Conservation (phyloP, 2,888 invertebrate species). For the Cheilosia impressa region DNA sequence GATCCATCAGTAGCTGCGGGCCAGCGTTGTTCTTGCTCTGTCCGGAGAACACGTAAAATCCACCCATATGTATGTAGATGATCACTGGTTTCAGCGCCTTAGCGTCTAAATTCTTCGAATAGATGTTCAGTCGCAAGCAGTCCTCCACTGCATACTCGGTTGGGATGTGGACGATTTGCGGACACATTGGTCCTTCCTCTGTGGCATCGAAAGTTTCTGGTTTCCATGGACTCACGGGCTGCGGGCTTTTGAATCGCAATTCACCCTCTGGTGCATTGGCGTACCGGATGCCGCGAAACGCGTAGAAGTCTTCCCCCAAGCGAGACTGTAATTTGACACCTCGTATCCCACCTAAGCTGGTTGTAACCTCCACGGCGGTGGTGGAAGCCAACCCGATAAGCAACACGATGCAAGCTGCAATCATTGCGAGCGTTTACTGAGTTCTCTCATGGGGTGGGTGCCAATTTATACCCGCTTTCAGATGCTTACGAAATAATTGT, state of each 20-base stretch:
- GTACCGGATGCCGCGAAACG: slow-evolving; percentile 82
- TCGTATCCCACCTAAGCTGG: slow-evolving; percentile 79
- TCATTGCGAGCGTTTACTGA: slow-evolving; percentile 37
- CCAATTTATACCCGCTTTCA: slow-evolving; percentile 19
- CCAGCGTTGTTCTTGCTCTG: slow-evolving; percentile 84
- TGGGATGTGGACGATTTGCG: slow-evolving; percentile 81
- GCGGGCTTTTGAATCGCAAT: slow-evolving; percentile 83
- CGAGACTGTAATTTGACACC: slow-evolving; percentile 79
- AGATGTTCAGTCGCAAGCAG: slow-evolving; percentile 86
- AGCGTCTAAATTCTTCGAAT: slow-evolving; percentile 81
- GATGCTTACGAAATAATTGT: not conserved
- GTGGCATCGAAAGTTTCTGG: slow-evolving; percentile 84
- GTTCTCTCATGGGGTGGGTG: not conserved
- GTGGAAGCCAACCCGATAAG: not conserved
- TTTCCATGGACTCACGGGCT: slow-evolving; percentile 84
- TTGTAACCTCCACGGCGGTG: slow-evolving; percentile 75
- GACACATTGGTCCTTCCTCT: slow-evolving; percentile 85
- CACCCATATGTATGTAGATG: slow-evolving; percentile 88
- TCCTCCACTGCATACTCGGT: slow-evolving; percentile 84
- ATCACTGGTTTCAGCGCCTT: slow-evolving; percentile 85
- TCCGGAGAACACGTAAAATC: slow-evolving; percentile 86
- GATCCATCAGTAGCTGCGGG: slow-evolving; percentile 86
- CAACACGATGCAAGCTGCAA: slow-evolving; percentile 8
- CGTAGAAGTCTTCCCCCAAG: slow-evolving; percentile 78
- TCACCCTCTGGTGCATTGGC: slow-evolving; percentile 80